Conservation (phyloP, 2,113 vertebrate species). For the Rutilus rutilus region DNA sequence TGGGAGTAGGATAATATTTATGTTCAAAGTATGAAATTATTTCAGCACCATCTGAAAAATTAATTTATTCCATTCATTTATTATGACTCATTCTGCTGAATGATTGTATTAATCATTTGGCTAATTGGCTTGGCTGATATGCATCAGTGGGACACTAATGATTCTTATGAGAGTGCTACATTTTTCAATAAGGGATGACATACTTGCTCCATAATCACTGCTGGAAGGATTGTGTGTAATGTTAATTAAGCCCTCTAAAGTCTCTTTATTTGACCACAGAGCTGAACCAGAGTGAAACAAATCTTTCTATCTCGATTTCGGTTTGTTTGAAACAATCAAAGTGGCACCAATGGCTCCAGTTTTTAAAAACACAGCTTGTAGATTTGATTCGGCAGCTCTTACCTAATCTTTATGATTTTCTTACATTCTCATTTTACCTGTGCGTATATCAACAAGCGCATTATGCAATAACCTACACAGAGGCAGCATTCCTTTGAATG, state of each 20-base stretch:
- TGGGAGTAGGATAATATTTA: slow-evolving; percentile 28
- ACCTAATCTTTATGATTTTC: background rate
- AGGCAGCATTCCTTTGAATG: slow-evolving; percentile 3
- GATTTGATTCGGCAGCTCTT: background rate
- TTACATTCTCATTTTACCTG: slow-evolving; percentile 12
- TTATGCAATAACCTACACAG: slow-evolving; percentile 30
- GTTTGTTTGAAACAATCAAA: slow-evolving; percentile 11
- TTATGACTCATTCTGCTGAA: slow-evolving; percentile 36
- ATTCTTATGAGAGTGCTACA: slow-evolving; percentile 42
- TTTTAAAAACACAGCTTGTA: background rate
- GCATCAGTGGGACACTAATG: slow-evolving; percentile 45
- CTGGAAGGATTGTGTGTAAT: background rate
- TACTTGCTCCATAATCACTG: slow-evolving; percentile 11
- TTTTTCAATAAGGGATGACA: slow-evolving; percentile 37
- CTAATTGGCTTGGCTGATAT: slow-evolving; percentile 51
- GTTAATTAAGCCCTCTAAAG: slow-evolving; percentile 22
- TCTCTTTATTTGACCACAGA: slow-evolving; percentile 17
- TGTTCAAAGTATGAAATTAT: slow-evolving; percentile 42
- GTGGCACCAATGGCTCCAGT: background rate
- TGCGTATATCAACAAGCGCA: background rate
- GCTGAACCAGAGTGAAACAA: background rate
- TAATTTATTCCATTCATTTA: slow-evolving; percentile 29
- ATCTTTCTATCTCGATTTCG: background rate
- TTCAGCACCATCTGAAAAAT: slow-evolving; percentile 43
- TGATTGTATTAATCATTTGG: slow-evolving; percentile 53